Evolutionary conservation across 92 coral and sea anemone species (phyloP), one percentile per base, ranked within the genome.

Genomic region (Micromussa lordhowensis): DNA sequence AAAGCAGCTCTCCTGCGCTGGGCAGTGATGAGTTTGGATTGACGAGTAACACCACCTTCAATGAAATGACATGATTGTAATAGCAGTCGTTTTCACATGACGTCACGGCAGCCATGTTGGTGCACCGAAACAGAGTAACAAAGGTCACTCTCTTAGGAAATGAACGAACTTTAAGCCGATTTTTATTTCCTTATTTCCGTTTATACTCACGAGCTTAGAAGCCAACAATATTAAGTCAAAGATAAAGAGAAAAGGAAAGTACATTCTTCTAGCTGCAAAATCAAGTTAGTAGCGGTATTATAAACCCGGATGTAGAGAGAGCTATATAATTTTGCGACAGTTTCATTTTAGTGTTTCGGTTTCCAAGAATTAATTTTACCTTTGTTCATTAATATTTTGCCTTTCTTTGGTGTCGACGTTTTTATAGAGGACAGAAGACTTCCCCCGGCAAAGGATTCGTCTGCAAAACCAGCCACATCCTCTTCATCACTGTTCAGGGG

Each of bases 1-100:
- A 95, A 68, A 15, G 94, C 91, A 63, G 91, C 93, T 14, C 84
- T 96, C 14, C 89, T 90, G 17, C 87, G 85, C 34, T 55, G 48
- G 10, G 44, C 69, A 2, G 74, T 80, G 68, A 66, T 32, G 69
- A 51, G 79, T 30, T 66, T 85, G 32, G 75, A 36, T 75, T 40
- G 82, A 15, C 77, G 49, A 77, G 77, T 49, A 32, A 51, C 34
- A 44, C 35, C 83, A 86, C 89, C 89, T 86, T 79, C 66, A 21
- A 61, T 19, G 76, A 77, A 61, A 55, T 3, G 22, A 73, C 22
- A 64, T 36, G 71, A 66, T 66, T 66, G 34, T 26, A 3, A 64
- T 72, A 71, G 76, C 40, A 31, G 22, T 35, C 22, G 2, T 8
- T 72, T 72, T 72, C 17, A 34, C 17, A 2, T 35, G 78, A 34